These are phyloP conservation scores for Pleuronectes platessa DNA, from an alignment of 2,113 vertebrate genomes.

Conservation along the genomic window DNA sequence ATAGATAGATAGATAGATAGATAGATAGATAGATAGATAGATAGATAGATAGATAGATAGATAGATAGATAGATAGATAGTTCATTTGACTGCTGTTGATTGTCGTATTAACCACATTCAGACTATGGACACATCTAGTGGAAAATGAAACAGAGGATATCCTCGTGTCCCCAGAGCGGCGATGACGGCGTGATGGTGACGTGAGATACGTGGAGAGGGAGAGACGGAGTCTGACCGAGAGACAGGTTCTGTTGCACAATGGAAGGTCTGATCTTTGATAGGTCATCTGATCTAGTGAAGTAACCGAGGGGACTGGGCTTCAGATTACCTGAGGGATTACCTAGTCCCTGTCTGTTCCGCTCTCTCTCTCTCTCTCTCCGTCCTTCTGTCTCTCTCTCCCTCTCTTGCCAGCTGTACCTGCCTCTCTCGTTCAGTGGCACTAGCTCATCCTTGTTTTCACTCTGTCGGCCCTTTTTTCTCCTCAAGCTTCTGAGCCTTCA, in stretches of 20 bases:
- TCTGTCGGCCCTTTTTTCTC: constrained; percentile 7
- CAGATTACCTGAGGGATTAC: constrained; percentile 80
- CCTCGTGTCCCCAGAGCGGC: constrained; percentile 8
- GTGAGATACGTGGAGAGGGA: constrained; percentile 67
- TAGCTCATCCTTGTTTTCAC: constrained; percentile 20
- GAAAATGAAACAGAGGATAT: constrained; percentile 65
- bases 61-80: not conserved
- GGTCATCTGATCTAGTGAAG: constrained; percentile 81
- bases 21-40: too few relatives aligned
- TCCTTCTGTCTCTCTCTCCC: constrained; percentile 9
- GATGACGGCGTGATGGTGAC: constrained; percentile 60
- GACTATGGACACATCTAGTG: constrained; percentile 26
- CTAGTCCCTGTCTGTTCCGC: constrained; percentile 64
- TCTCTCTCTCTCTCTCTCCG: constrained; percentile 8
- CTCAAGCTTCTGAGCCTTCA: not conserved
- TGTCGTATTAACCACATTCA: not conserved
- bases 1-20: constrained; percentile 20
- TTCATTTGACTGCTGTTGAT: not conserved
- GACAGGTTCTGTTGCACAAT: constrained; percentile 72
- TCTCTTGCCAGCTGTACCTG: constrained; percentile 19
- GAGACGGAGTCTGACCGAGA: constrained; percentile 69
- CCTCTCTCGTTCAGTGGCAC: constrained; percentile 18
- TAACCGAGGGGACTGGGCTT: constrained; percentile 59
- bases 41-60: not conserved
- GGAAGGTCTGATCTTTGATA: constrained; percentile 84